These are phyloP conservation scores for Pterostichus niger DNA, from an alignment of 2,888 invertebrate genomes.

Conservation along the genomic window DNA sequence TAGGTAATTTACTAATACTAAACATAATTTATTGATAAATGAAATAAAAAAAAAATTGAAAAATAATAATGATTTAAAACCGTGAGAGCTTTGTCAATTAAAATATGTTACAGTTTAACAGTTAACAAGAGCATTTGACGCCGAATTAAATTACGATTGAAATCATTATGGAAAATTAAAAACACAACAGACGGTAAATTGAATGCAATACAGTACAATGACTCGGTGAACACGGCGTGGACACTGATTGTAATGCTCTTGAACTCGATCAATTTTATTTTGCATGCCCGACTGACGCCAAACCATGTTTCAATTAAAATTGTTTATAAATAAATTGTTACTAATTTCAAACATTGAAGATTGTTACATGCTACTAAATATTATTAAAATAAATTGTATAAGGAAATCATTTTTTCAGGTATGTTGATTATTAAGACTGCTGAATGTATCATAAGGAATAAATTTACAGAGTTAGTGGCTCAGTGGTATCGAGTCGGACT, in stretches of 20 bases:
- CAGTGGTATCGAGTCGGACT: too few species aligned
- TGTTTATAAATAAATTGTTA: background rate
- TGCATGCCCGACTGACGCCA: background rate
- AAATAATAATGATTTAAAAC: conserved; percentile 45
- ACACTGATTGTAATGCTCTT: conserved; percentile 2
- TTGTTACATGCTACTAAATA: too few species aligned
- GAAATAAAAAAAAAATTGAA: conserved; percentile 14
- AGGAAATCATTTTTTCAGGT: too few species aligned
- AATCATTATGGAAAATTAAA: conserved; percentile 41
- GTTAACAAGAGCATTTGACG: conserved; percentile 46
- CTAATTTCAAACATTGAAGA: too few species aligned
- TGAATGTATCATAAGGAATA: too few species aligned
- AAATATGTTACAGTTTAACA: conserved; percentile 35
- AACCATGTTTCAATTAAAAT: background rate
- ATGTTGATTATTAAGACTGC: too few species aligned
- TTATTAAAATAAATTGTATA: too few species aligned
- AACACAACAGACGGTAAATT: conserved; percentile 36
- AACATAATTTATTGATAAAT: conserved; percentile 16
- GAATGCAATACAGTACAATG: conserved; percentile 33
- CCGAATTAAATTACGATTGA: conserved; percentile 41
- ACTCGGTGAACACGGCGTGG: conserved; percentile 1
- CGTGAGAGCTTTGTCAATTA: conserved; percentile 48
- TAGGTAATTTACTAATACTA: conserved; percentile 5
- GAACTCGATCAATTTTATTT: conserved; percentile 13
- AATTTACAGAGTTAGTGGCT: too few species aligned